Conservation (phyloP, 2,797 vertebrate species). For the Scolopax rusticola region DNA sequence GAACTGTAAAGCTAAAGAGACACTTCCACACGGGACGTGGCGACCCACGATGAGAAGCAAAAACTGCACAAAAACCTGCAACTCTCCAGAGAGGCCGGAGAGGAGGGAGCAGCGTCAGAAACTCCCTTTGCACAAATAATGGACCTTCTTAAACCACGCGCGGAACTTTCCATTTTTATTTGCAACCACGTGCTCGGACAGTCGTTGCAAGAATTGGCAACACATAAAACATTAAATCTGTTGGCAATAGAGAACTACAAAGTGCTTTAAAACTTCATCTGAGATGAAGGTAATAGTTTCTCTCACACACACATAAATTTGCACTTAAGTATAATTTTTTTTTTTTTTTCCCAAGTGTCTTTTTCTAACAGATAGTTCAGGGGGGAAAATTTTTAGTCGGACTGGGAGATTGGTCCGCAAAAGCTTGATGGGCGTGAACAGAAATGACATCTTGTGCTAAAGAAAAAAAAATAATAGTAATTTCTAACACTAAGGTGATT, state of each 20-base stretch:
- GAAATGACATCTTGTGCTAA: slow-evolving; percentile 55
- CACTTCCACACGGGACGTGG: slow-evolving; percentile 80
- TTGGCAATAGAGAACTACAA: slow-evolving; percentile 95
- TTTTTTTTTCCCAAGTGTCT: slow-evolving; percentile 69
- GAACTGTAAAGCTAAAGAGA: slow-evolving; percentile 84
- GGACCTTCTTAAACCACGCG: slow-evolving; percentile 73
- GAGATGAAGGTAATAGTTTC: slow-evolving; percentile 80
- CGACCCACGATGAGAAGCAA: slow-evolving; percentile 83
- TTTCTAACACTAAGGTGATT: slow-evolving; percentile 76
- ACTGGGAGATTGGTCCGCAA: slow-evolving; percentile 83
- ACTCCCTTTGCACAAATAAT: slow-evolving; percentile 66
- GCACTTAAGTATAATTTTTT: slow-evolving; percentile 75
- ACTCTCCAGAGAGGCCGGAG: slow-evolving; percentile 72
- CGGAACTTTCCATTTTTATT: slow-evolving; percentile 68
- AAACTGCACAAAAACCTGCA: slow-evolving; percentile 63
- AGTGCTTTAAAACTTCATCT: slow-evolving; percentile 90
- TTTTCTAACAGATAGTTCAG: slow-evolving; percentile 68
- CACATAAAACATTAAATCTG: slow-evolving; percentile 83
- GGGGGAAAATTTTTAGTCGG: slow-evolving; percentile 71
- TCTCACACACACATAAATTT: slow-evolving; percentile 77
- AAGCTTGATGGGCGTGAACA: slow-evolving; percentile 77
- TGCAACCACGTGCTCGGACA: slow-evolving; percentile 71
- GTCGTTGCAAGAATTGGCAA: slow-evolving; percentile 85
- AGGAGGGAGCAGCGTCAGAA: slow-evolving; percentile 71
- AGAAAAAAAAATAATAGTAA: neutral